Evolutionary conservation across 1,140 invertebrate species (phyloP), one percentile per base, ranked within the genome.

Genomic region (Drosophila ohnishii): DNA sequence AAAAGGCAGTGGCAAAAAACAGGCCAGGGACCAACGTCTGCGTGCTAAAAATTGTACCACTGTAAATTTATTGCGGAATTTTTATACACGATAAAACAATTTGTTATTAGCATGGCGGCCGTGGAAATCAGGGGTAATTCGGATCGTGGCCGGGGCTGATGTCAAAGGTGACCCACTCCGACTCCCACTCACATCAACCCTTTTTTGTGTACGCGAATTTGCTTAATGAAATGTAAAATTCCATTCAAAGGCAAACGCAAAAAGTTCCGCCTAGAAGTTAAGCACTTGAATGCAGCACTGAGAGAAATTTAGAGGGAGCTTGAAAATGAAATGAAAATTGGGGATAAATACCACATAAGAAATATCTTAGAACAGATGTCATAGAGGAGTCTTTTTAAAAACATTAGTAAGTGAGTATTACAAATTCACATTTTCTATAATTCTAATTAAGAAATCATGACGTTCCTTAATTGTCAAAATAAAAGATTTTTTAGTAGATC

Each of bases 51-150:
- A 87, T 61, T 86, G 75, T 76, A 57, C 63, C 44, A 58, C 65
- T 83, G 80, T 64, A 69, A 72, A 66, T 80, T 83, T 88, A 74
- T 70, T 77, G 77, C 73, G 62, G 80, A 87, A 87, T 88, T 88
- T 88, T 87, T 88, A 88, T 84, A 88, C 70, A 78, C 84, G 80
- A 88, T 88, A 88, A 88, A 88, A 88, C 84, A 88, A 89, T 88
- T 88, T 88, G 84, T 88, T 88, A 88, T 84, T 88, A 88, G 80
- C 80, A 47, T 80, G 69, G 70, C 84, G 57, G 65, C 51, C 83
- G 75, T 79, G 75, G 63, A 73, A 79, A 81, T 85, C 81, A 51
- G 32, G 19, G 30, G 39, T 35, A 69, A 44, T 22, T 44, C n/a
- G 37, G 5, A 40, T 51, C 11, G 42, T 32, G 44, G 48, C n/a